phyloP scores from a whole-genome alignment of 2,113 vertebrate genomes.

The Nothobranchius kuhntae region DNA sequence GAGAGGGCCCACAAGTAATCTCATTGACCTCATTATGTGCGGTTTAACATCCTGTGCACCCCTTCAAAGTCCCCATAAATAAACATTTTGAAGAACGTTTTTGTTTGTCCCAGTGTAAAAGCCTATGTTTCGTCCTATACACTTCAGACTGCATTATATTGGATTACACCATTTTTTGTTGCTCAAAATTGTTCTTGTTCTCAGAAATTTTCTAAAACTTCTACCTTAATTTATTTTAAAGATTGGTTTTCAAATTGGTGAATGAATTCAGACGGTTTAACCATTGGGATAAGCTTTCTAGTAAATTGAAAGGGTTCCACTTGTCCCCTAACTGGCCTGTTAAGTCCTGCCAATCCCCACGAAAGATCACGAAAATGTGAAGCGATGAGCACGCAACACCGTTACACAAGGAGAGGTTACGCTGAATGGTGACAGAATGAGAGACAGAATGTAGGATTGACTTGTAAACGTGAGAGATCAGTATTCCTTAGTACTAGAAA shows the following conservation, averaged over 20 bases:
- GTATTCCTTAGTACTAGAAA: no score
- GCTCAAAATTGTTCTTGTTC: background rate
- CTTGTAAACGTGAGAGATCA: no score
- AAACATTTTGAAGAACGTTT: background rate
- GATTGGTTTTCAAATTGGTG: background rate
- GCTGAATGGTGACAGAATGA: no score
- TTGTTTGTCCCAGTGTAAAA: no score
- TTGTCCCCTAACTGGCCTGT: background rate
- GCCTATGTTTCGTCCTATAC: no score
- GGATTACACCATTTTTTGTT: background rate
- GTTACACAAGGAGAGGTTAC: background rate
- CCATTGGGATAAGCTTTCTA: background rate
- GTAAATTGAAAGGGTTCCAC: no score
- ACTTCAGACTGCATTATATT: background rate
- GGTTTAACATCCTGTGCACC: background rate
- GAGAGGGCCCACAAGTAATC: slow-evolving; percentile 30
- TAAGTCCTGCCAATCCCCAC: background rate
- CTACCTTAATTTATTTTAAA: background rate
- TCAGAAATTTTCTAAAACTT: background rate
- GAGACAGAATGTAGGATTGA: no score
- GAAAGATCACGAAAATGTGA: background rate
- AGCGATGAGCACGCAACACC: background rate
- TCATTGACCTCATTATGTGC: slow-evolving; percentile 23
- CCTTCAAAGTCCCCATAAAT: background rate
- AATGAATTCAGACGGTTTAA: no score